phyloP scores from a whole-genome alignment of 2,888 invertebrate species.

The Campoplex nolae region DNA sequence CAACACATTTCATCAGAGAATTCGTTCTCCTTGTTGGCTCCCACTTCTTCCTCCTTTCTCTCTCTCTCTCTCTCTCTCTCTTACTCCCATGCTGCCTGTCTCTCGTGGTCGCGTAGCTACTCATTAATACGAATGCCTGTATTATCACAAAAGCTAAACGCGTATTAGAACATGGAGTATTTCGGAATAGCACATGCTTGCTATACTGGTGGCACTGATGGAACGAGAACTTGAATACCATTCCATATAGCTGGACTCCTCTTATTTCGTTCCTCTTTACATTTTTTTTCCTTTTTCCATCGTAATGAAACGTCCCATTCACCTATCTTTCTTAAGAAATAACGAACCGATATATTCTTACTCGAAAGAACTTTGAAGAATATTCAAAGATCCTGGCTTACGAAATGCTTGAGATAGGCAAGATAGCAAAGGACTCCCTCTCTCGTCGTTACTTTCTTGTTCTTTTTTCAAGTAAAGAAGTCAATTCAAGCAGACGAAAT shows the following conservation, averaged over 20 bases:
- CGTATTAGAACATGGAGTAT: conserved; percentile 49
- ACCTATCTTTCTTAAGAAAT: conserved; percentile 42
- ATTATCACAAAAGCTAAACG: conserved; percentile 70
- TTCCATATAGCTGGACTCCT: not conserved
- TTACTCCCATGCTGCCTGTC: not conserved
- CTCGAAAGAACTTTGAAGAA: conserved; percentile 47
- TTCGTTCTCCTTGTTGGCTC: conserved; percentile 13
- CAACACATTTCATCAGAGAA: conserved; percentile 55
- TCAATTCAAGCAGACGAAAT: conserved; percentile 27
- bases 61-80: conserved; percentile 9
- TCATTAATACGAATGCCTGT: conserved; percentile 78
- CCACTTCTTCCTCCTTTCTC: not conserved
- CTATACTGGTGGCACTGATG: conserved; percentile 32
- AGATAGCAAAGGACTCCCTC: conserved; percentile 39
- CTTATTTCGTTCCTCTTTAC: not conserved
- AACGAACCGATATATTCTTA: conserved; percentile 49
- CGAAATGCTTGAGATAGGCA: conserved; percentile 52
- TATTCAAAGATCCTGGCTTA: conserved; percentile 48
- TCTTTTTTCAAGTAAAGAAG: conserved; percentile 18
- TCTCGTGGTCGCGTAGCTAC: conserved; percentile 63
- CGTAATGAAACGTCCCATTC: conserved; percentile 12
- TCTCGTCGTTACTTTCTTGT: not conserved
- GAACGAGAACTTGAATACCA: conserved; percentile 33
- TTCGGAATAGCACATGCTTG: conserved; percentile 52
- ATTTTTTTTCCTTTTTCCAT: not conserved